Conservation (phyloP, 2,888 invertebrate species). For the Stramonita haemastoma region DNA sequence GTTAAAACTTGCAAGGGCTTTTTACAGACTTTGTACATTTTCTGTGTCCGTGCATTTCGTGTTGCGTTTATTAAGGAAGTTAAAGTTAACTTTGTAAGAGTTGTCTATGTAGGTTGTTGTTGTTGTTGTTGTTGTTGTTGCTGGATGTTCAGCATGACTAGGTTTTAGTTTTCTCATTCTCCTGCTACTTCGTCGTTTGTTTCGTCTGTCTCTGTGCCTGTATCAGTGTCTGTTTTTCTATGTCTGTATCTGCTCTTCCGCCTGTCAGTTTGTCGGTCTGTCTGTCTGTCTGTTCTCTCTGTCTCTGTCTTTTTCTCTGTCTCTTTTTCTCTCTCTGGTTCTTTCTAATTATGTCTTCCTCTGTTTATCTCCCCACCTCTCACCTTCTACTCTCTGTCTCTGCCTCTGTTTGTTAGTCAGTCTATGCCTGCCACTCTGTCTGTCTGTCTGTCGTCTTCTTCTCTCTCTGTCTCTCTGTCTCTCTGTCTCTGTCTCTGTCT, state of each 20-base stretch:
- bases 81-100: too few relatives aligned
- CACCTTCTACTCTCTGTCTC: neutral
- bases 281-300: neutral
- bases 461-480: neutral
- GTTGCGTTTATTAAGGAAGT: too few relatives aligned
- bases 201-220: neutral
- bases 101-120: too few relatives aligned
- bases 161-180: neutral
- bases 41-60: too few relatives aligned
- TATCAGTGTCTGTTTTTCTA: neutral
- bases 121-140: too few relatives aligned
- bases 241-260: neutral
- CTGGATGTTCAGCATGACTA: too few relatives aligned
- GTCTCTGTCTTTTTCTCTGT: neutral
- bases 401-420: neutral
- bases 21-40: too few relatives aligned
- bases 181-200: neutral
- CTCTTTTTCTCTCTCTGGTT: too few relatives aligned
- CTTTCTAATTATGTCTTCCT: too few relatives aligned
- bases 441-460: neutral
- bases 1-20: too few relatives aligned
- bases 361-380: neutral
- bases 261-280: neutral
- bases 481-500: neutral
- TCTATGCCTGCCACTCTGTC: too few relatives aligned